Evolutionary conservation across 2,113 vertebrate genomes (phyloP).

Genomic region (Spheniscus mendiculus): DNA sequence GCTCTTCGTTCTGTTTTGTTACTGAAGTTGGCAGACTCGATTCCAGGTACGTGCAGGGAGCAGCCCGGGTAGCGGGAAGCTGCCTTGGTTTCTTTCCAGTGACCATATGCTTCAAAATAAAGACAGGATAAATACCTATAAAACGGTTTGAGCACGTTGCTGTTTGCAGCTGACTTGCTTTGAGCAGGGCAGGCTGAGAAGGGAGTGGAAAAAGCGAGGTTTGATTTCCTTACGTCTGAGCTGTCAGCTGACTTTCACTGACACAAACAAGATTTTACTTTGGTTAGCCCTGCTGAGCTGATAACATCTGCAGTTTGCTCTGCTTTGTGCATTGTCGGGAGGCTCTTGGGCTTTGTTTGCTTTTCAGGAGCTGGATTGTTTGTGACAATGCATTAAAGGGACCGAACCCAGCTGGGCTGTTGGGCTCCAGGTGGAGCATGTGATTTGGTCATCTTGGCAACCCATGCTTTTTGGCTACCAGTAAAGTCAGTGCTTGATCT

Average conservation of each 20-base stretch:
- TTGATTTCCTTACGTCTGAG: background rate
- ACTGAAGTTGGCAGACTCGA: background rate
- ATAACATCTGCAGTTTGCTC: background rate
- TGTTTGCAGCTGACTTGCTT: background rate
- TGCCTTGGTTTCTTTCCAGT: background rate
- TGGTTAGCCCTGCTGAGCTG: background rate
- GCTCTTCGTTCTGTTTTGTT: background rate
- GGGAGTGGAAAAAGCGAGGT: background rate
- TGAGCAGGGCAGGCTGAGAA: background rate
- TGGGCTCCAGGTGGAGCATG: background rate
- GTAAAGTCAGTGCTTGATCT: background rate
- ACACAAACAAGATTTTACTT: constrained; percentile 12
- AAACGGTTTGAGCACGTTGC: background rate
- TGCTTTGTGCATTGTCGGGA: background rate
- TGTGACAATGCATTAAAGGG: background rate
- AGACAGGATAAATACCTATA: background rate
- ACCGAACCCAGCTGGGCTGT: background rate
- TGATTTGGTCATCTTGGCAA: background rate
- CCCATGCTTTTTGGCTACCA: background rate
- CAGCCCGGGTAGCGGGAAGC: background rate
- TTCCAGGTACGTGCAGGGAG: background rate
- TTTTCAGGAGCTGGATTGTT: background rate
- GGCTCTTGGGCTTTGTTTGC: background rate
- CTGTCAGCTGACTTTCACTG: constrained; percentile 7
- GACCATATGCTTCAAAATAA: background rate